Evolutionary conservation across 2,888 invertebrate species (phyloP), one percentile per base, ranked within the genome.

Genomic region (Halictus quadricinctus): DNA sequence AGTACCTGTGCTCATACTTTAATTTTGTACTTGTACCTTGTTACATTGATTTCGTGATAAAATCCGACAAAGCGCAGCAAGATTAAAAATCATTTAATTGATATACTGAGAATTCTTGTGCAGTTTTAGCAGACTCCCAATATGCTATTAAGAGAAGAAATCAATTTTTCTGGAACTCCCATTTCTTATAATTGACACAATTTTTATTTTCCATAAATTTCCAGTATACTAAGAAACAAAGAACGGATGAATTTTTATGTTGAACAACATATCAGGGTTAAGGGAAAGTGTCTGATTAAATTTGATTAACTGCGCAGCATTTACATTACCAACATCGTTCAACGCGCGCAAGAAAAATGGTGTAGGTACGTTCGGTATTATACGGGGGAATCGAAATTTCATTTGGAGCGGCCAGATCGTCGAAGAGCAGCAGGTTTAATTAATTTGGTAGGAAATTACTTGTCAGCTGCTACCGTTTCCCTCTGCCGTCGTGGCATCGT

Each of bases 401-500:
- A 29, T 74, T 74, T 54, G 46, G 54, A 50, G 13, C 29, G 64
- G 48, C 15, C 58, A 12, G 43, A 18, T 64, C 64, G 15, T 12
- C 74, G n/a, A 48, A 15, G 64, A 29, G n/a, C 64, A 64, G 64
- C 64, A 64, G 29, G 64, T 15, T 29, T 64, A 64, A 64, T 64
- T 64, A 64, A 64, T 64, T 66, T 66, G 36, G 66, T 66, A 66
- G 66, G 36, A 66, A 36, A 66, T 36, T 66, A 66, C 66, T 29
- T 18, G 66, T 66, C 66, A 36, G 66, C 36, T 36, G 66, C 66
- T 66, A 66, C 36, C 66, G 66, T 66, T 66, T 36, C 36, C 66
- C 66, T 54, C 54, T 54, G 54, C 36, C 66, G 10, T 69, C 66
- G 64, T 29, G 66, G 25, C 36, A 10, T 69, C 66, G 43, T 64